Conservation (phyloP, 2,113 vertebrate species). For the Atractosteus spatula region DNA sequence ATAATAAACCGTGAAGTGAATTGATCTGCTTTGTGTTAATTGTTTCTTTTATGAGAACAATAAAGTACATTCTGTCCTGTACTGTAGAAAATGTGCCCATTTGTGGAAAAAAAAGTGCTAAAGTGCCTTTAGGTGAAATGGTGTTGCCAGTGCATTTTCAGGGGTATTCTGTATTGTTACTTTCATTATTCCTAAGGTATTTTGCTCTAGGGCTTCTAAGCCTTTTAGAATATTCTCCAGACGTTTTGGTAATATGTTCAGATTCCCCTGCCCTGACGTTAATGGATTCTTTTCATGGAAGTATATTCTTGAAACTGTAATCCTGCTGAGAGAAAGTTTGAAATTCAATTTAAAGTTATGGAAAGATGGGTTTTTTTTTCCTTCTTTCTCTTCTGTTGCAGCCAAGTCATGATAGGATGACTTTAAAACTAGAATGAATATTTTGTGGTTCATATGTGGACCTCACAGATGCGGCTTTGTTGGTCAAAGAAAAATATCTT, state of each 20-base stretch:
- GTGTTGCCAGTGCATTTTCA: constrained; percentile 32
- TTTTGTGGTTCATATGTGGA: neutral
- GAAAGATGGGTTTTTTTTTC: constrained; percentile 26
- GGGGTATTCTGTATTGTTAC: constrained; percentile 38
- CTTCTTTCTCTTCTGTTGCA: neutral
- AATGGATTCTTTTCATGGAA: constrained; percentile 47
- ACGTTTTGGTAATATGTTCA: constrained; percentile 52
- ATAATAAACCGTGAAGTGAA: neutral
- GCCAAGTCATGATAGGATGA: constrained; percentile 6
- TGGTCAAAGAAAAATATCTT: too few relatives aligned
- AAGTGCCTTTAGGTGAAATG: constrained; percentile 30
- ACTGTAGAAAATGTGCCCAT: constrained; percentile 15
- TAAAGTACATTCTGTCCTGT: neutral
- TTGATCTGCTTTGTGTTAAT: neutral
- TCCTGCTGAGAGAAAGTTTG: constrained; percentile 40
- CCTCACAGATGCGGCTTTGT: neutral
- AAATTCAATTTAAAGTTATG: constrained; percentile 44
- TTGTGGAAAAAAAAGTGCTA: neutral
- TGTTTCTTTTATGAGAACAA: too few relatives aligned
- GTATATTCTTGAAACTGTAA: constrained; percentile 35
- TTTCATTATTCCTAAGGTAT: constrained; percentile 49
- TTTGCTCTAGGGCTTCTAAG: constrained; percentile 48
- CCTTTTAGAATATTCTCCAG: constrained; percentile 43
- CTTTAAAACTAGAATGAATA: neutral
- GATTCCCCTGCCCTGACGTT: constrained; percentile 55